phyloP scores from a whole-genome alignment of 2,113 vertebrate species.

The Protobothrops mucrosquamatus region DNA sequence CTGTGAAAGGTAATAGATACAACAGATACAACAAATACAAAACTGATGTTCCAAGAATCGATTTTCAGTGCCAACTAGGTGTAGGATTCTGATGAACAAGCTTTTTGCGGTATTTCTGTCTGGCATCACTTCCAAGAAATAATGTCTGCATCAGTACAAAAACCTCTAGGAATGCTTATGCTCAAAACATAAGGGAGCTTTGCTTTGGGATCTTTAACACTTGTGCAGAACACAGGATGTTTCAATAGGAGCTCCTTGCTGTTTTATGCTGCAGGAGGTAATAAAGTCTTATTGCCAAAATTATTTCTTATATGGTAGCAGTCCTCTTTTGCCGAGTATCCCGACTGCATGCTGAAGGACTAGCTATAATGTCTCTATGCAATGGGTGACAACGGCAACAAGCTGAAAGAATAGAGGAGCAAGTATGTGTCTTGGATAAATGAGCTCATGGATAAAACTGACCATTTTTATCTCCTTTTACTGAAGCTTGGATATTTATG shows the following conservation, averaged over 20 bases:
- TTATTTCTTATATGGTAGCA: neutral
- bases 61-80: neutral
- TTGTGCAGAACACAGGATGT: neutral
- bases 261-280: neutral
- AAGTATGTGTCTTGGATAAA: neutral
- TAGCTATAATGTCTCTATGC: neutral
- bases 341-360: neutral
- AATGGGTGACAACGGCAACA: neutral
- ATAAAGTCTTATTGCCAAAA: neutral
- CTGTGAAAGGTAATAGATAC: neutral
- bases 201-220: neutral
- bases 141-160: neutral
- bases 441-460: neutral
- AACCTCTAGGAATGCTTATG: neutral
- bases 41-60: neutral
- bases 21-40: neutral
- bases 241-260: neutral
- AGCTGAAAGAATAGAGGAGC: neutral
- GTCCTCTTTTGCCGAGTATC: neutral
- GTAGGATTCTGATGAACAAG: neutral
- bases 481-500: neutral
- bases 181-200: neutral
- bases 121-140: neutral
- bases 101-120: neutral
- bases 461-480: neutral